Conservation (phyloP, 2,797 vertebrate genomes). For the Hephaestus fuliginosus region DNA sequence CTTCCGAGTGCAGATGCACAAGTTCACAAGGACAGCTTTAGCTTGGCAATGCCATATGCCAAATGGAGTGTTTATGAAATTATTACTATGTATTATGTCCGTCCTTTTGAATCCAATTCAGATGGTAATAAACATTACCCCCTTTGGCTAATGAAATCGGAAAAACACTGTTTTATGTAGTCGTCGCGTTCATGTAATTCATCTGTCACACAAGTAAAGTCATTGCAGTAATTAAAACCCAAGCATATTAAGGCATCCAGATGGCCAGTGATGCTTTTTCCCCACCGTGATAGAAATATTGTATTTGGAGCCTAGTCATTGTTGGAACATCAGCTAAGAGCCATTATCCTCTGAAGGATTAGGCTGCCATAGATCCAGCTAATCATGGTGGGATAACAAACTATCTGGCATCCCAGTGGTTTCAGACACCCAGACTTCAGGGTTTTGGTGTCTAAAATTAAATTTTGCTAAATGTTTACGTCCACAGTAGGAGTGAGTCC, state of each 20-base stretch:
- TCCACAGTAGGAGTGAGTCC: slow-evolving; percentile 36
- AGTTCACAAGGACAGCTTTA: slow-evolving; percentile 68
- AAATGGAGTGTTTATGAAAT: slow-evolving; percentile 67
- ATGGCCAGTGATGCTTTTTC: slow-evolving; percentile 71
- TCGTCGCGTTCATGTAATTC: slow-evolving; percentile 69
- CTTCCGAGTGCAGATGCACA: slow-evolving; percentile 40
- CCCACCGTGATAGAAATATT: slow-evolving; percentile 73
- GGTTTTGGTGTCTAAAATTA: slow-evolving; percentile 66
- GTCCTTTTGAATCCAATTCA: slow-evolving; percentile 66
- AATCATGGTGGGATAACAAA: slow-evolving; percentile 78
- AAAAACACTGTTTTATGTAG: slow-evolving; percentile 68
- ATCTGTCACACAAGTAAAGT: slow-evolving; percentile 78
- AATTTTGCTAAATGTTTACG: slow-evolving; percentile 49
- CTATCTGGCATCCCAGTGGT: slow-evolving; percentile 56
- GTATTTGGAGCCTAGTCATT: slow-evolving; percentile 76
- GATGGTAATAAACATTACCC: slow-evolving; percentile 60
- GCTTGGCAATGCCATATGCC: slow-evolving; percentile 51
- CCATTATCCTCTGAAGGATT: slow-evolving; percentile 82
- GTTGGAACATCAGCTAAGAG: slow-evolving; percentile 81
- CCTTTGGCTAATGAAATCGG: slow-evolving; percentile 72
- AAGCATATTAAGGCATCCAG: slow-evolving; percentile 77
- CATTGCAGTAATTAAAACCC: slow-evolving; percentile 75
- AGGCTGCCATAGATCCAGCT: slow-evolving; percentile 77
- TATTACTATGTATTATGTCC: slow-evolving; percentile 40
- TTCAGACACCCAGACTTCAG: slow-evolving; percentile 43